Conservation (phyloP, 2,113 vertebrate species). For the Myiozetetes cayanensis region DNA sequence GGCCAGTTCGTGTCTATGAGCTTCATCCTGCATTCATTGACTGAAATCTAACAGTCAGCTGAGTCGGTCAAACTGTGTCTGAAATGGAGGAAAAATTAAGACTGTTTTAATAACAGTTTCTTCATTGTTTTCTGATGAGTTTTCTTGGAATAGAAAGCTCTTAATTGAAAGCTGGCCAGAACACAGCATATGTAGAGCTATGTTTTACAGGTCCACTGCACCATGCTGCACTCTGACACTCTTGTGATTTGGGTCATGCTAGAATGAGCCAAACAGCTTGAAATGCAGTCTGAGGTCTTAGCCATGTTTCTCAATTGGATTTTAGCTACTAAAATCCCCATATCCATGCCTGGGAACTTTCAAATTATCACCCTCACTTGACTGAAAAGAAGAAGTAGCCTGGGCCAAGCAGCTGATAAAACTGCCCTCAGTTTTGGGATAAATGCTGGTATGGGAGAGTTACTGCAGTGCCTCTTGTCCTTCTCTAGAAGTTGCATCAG, state of each 20-base stretch:
- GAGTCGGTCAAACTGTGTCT: accelerated
- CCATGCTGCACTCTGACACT: not conserved
- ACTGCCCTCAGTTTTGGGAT: not conserved
- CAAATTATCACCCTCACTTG: not conserved
- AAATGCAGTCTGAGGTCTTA: not conserved
- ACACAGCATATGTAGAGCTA: not conserved
- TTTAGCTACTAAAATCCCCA: not conserved
- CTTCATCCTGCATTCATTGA: not conserved
- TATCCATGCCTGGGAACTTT: not conserved
- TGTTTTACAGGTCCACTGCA: not conserved
- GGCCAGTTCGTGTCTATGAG: not conserved
- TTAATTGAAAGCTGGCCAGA: not conserved
- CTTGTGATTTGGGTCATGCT: not conserved
- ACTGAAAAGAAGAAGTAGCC: not conserved
- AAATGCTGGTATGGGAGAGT: not conserved
- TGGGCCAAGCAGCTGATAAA: not conserved
- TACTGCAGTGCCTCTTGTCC: not conserved
- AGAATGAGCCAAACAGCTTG: not conserved
- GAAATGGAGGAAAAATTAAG: not conserved
- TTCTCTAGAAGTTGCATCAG: not conserved
- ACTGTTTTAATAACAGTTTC: not conserved
- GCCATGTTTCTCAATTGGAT: not conserved
- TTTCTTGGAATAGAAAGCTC: not conserved
- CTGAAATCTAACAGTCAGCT: not conserved
- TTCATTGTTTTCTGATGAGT: not conserved